Evolutionary conservation across 2,113 vertebrate genomes (phyloP).

Genomic region (Romanogobio albipinnatus): DNA sequence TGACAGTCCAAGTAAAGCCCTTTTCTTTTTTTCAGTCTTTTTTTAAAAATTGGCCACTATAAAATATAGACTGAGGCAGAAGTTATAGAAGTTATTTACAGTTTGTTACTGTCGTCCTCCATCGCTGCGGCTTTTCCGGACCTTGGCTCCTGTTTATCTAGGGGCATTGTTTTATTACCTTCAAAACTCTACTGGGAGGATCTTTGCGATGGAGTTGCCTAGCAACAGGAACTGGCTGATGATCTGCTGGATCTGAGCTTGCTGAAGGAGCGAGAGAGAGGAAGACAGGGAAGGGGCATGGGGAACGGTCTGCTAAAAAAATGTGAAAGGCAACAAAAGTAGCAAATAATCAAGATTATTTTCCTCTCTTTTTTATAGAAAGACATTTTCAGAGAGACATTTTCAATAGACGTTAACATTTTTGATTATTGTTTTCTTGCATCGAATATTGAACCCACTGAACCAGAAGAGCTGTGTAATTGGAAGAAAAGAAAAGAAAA

Average conservation of each 20-base stretch:
- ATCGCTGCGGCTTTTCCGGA: constrained; percentile 62
- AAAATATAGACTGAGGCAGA: constrained; percentile 43
- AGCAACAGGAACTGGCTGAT: constrained; percentile 78
- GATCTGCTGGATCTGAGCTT: constrained; percentile 70
- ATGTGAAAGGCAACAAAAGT: neutral
- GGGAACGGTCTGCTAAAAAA: neutral
- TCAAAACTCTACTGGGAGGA: constrained; percentile 76
- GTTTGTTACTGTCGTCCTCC: constrained; percentile 48
- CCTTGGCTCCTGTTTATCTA: constrained; percentile 77
- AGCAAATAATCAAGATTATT: neutral
- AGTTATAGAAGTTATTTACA: constrained; percentile 56
- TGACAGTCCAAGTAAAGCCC: neutral
- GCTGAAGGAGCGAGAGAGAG: constrained; percentile 39
- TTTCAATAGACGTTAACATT: neutral
- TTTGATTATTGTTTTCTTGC: neutral
- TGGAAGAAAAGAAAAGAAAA: constrained; percentile 33
- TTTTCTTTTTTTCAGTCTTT: constrained; percentile 43
- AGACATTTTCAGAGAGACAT: neutral
- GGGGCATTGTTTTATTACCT: constrained; percentile 83
- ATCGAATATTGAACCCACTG: neutral
- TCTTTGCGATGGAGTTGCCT: constrained; percentile 77
- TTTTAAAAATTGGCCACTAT: constrained; percentile 40
- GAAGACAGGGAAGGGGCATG: neutral
- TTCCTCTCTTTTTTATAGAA: neutral
- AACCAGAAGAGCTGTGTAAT: neutral